Evolutionary conservation across 2,888 invertebrate genomes (phyloP), one percentile per base, ranked within the genome.

Genomic region (Melangyna quadrimaculata): DNA sequence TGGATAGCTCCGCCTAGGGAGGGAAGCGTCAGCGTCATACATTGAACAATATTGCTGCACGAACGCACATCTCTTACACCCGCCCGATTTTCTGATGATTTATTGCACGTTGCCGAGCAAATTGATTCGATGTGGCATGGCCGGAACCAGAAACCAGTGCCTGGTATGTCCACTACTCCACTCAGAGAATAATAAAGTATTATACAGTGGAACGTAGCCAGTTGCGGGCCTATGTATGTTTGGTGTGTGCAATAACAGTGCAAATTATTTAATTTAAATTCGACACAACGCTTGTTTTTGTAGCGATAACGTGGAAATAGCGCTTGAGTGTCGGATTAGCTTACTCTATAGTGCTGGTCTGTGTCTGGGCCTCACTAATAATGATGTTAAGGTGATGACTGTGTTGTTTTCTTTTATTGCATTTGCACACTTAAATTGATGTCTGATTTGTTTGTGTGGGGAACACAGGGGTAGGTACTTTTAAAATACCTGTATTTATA

Each of bases 121-220:
- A 88, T 88, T 88, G 88, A 88, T 88, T 88, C 87, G 87, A 87
- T 87, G 87, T 87, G 87, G 78, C 86, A 87, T 87, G 53, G 72
- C 53, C 45, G 45, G 59, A 32, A 17, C 65, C 57, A 57, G 17
- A 43, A 43, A 43, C 43, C 5, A 19, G 35, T 22, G 70, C 53
- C 57, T 27, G 29, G 32, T 51, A 35, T 48, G 17, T 55, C 45
- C 19, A 14, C 12, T 19, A 22, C n/a, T 65, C 7, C 29, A n/a
- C 5, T 9, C 43, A 19, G 7, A 63, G 37, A 43, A 24, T 55
- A 53, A 45, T 65, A 12, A 48, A 53, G 27, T 63, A 43, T 17
- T 61, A 45, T 78, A 45, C 63, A 51, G 35, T 22, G 48, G 8
- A 14, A n/a, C 32, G 59, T 61, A 37, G 37, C 14, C 29, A 19